Evolutionary conservation across 2,888 invertebrate genomes (phyloP), one percentile per base, ranked within the genome.

Genomic region (Ecliptopera silaceata): DNA sequence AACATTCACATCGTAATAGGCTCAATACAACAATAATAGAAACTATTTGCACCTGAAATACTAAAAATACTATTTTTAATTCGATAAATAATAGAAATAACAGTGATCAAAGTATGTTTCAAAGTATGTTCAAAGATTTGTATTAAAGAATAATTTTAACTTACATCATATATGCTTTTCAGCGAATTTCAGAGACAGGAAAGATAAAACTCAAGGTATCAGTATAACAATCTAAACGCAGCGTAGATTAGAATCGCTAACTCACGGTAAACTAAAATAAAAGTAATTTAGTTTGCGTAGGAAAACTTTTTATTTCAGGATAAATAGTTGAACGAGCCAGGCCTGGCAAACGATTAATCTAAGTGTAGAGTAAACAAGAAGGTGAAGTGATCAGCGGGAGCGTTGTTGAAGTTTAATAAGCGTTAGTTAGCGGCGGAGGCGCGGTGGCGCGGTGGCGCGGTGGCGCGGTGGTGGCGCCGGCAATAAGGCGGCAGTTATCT

Each of bases 341-440:
- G 79, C 70, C 75, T 72, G 70, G 75, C 80, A 65, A 82, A 79
- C 88, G 84, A 90, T 90, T 88, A 91, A 89, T 90, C 86, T 89
- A 88, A 89, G 86, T 91, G 89, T 87, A 84, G 82, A 86, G 86
- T 83, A 86, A 89, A 87, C 89, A 88, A 88, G 84, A 85, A 83
- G 88, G 86, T 86, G 87, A 88, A 90, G 89, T 88, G 90, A 90
- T 90, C 90, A 87, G 85, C 86, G 82, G 79, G 77, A 79, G 82
- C 88, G 86, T 82, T 87, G 89, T 88, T 86, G 81, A 86, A 90
- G 88, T 91, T 91, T 91, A 90, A 91, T 91, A 90, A 89, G 86
- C 87, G 86, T 85, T 88, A 86, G 90, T 88, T 86, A 83, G 85
- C 83, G 80, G 74, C 70, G 76, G 74, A 75, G 80, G 77, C 80